These are phyloP conservation scores for Euphonia xanthogaster DNA, from an alignment of 2,797 vertebrate species.

Conservation along the genomic window DNA sequence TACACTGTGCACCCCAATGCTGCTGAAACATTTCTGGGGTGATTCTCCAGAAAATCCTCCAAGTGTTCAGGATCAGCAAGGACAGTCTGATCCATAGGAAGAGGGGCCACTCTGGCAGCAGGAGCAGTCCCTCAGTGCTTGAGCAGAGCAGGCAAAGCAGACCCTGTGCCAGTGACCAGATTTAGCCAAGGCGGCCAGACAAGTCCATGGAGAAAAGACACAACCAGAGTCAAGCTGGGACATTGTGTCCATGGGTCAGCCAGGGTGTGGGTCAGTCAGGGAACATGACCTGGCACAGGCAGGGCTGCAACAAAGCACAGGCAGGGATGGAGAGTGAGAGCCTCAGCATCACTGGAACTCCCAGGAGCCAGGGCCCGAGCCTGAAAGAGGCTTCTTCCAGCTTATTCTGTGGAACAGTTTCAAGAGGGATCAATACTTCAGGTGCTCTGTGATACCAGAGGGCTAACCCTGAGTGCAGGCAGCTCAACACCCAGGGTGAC, in stretches of 20 bases:
- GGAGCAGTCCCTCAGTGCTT: neutral
- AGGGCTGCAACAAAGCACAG: neutral
- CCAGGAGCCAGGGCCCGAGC: neutral
- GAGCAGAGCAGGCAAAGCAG: neutral
- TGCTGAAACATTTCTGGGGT: neutral
- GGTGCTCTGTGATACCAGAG: neutral
- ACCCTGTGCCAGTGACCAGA: accelerated
- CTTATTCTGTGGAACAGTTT: neutral
- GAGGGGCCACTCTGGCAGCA: neutral
- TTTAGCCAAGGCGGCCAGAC: neutral
- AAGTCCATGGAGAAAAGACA: neutral
- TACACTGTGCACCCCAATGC: neutral
- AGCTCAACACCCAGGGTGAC: neutral
- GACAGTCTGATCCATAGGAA: neutral
- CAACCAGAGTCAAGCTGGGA: accelerated
- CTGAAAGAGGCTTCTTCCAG: neutral
- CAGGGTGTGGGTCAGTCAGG: neutral
- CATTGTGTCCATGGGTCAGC: neutral
- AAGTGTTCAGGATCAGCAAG: neutral
- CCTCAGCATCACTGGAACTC: neutral
- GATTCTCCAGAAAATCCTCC: neutral
- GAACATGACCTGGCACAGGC: neutral
- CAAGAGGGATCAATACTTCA: neutral
- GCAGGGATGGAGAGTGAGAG: neutral
- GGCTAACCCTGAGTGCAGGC: neutral